Conservation (phyloP, 2,888 invertebrate genomes). For the Caenorhabditis japonica region DNA sequence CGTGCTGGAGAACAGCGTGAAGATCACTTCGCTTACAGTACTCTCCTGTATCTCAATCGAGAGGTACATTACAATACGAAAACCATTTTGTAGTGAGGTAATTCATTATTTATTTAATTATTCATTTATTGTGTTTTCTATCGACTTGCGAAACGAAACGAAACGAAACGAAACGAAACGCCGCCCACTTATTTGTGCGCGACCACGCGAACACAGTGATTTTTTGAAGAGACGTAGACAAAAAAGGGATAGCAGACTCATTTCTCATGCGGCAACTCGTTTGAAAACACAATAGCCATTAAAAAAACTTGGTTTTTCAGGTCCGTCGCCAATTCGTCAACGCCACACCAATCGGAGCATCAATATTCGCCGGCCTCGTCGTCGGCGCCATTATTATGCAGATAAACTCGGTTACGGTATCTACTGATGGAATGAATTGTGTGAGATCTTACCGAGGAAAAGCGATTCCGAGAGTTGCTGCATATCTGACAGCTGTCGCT, state of each 20-base stretch:
- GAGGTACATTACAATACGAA: slow-evolving; percentile 74
- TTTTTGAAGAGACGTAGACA: no score
- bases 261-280: no score
- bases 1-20: slow-evolving; percentile 71
- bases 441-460: slow-evolving; percentile 55
- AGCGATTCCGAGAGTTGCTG: slow-evolving; percentile 46
- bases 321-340: slow-evolving; percentile 71
- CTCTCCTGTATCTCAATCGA: slow-evolving; percentile 75
- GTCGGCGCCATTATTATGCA: slow-evolving; percentile 65
- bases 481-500: slow-evolving; percentile 57
- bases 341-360: slow-evolving; percentile 70
- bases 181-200: no score
- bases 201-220: no score
- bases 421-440: slow-evolving; percentile 66
- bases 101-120: neutral
- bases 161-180: no score
- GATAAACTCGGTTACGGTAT: slow-evolving; percentile 58
- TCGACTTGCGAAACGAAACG: no score
- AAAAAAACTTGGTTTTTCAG: slow-evolving; percentile 57
- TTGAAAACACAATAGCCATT: no score
- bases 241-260: no score
- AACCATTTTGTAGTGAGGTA: slow-evolving; percentile 74
- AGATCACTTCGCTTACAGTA: slow-evolving; percentile 72
- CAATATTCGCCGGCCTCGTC: slow-evolving; percentile 61
- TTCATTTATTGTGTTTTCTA: no score